phyloP scores from a whole-genome alignment of 1,140 invertebrate species.

The Melanaphis sacchari region DNA sequence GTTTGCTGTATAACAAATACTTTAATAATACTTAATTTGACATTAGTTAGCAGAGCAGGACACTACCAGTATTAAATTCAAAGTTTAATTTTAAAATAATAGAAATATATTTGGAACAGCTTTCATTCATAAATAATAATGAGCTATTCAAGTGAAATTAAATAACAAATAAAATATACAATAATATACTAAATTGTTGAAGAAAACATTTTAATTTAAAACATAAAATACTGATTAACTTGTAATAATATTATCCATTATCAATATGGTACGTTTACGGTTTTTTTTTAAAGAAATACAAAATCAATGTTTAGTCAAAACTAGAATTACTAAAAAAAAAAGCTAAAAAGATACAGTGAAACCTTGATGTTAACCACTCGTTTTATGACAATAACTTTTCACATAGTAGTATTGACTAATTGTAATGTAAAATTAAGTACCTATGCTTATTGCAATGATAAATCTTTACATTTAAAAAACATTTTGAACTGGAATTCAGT shows the following conservation, averaged over 20 bases:
- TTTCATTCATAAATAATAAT: constrained; percentile 20
- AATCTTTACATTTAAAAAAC: background rate
- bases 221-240: background rate
- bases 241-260: background rate
- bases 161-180: background rate
- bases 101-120: background rate
- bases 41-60: background rate
- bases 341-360: too few relatives aligned
- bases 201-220: background rate
- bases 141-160: background rate
- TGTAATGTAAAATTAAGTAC: background rate
- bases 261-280: background rate
- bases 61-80: background rate
- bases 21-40: constrained; percentile 21
- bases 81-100: constrained; percentile 21
- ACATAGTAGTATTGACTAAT: background rate
- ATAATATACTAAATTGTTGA: background rate
- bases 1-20: background rate
- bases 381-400: background rate
- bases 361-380: background rate
- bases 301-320: background rate
- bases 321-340: background rate
- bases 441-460: background rate
- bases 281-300: background rate
- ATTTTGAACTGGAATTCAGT: background rate